These are phyloP conservation scores for Notolabrus celidotus DNA, from an alignment of 2,797 vertebrate genomes.

Conservation along the genomic window DNA sequence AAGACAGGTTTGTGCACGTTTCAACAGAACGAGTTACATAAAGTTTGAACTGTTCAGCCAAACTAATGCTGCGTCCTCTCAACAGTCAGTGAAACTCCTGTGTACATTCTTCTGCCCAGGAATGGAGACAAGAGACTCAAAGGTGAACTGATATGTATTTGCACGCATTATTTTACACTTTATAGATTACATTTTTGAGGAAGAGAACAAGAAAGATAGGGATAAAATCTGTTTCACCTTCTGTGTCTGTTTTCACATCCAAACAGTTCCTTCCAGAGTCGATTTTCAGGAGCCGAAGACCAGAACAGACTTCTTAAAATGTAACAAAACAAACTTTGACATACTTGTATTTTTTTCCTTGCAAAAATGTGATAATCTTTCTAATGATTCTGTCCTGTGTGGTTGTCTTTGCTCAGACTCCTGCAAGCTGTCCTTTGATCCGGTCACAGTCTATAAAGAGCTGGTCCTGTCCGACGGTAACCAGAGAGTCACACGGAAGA, in stretches of 20 bases:
- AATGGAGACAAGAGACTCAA: conserved; percentile 81
- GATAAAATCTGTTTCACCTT: not conserved
- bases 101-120: conserved; percentile 84
- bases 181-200: not conserved
- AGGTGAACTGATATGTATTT: conserved; percentile 60
- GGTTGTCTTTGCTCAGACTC: conserved; percentile 70
- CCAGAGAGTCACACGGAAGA: conserved; percentile 80
- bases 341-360: not conserved
- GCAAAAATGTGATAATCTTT: not conserved
- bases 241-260: conserved; percentile 8
- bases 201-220: not conserved
- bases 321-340: conserved; percentile 78
- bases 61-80: not conserved
- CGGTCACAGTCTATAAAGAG: conserved; percentile 86
- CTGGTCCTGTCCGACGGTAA: conserved; percentile 81
- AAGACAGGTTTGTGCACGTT: conserved; percentile 78
- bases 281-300: conserved; percentile 83
- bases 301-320: conserved; percentile 84
- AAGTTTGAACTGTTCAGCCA: not conserved
- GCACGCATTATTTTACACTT: no score
- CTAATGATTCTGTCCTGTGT: no score
- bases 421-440: conserved; percentile 82
- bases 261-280: conserved; percentile 73
- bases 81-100: conserved; percentile 83
- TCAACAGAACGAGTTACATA: no score